Percentiles rank a stretch among this genome's conserved stretches.
Evolutionary conservation across 2,888 invertebrate genomes (phyloP).

Genomic region (Drosophila pegasa): DNA sequence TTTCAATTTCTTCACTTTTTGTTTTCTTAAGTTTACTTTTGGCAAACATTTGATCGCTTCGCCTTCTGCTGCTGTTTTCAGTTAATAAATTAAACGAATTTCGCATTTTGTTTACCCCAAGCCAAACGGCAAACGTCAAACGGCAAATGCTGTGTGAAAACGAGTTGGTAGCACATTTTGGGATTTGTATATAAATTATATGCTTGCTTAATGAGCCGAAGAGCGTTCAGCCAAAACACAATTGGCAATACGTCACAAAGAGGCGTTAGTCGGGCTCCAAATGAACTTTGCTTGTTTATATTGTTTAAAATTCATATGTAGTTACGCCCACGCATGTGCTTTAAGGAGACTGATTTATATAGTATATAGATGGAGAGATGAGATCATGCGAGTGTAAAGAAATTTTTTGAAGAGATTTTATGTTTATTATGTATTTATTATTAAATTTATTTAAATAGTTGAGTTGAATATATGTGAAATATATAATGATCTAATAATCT

Average conservation of each 20-base stretch:
- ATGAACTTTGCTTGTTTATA: not conserved
- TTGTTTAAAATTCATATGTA: not conserved
- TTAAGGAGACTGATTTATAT: not conserved
- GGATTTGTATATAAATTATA: slow-evolving; percentile 9
- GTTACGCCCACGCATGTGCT: not conserved
- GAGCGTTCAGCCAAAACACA: slow-evolving; percentile 1
- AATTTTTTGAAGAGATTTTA: not conserved
- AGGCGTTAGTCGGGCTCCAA: not conserved
- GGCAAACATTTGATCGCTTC: slow-evolving; percentile 20
- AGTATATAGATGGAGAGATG: not conserved
- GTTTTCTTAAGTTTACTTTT: slow-evolving; percentile 3
- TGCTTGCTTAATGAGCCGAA: slow-evolving; percentile 16
- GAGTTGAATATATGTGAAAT: not conserved
- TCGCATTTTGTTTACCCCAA: slow-evolving; percentile 30
- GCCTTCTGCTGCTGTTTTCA: slow-evolving; percentile 1
- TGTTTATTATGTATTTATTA: too few relatives aligned
- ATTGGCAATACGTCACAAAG: not conserved
- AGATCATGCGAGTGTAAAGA: not conserved
- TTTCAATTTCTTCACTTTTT: not conserved
- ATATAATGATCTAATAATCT: too few relatives aligned
- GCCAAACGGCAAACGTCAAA: not conserved
- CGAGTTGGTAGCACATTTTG: slow-evolving; percentile 22
- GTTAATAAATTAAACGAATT: slow-evolving; percentile 6
- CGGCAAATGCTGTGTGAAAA: slow-evolving; percentile 17
- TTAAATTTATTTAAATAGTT: not conserved